Base-by-base conservation (phyloP, 2,888 invertebrate genomes). In the Drosophila mercatorum region DNA sequence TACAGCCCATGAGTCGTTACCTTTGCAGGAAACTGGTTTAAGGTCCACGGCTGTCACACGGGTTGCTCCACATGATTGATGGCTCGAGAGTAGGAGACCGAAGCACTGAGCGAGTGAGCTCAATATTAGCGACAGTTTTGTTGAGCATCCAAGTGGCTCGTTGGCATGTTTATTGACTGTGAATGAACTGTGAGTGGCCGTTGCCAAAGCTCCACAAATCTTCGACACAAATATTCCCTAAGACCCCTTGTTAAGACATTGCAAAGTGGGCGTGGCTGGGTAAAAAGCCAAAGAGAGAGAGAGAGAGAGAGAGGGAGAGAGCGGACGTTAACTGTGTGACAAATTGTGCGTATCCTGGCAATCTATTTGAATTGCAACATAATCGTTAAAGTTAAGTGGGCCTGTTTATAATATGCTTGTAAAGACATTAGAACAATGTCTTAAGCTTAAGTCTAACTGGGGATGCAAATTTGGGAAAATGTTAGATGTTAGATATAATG, bases 1-100 rank as follows among this genome's bases (percentile, higher is more conserved):
- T 78, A 58, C 59, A 64, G 61, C 41, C 57, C 79, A 84, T 78
- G 78, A 84, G 66, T 68, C 59, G 74, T 71, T 81, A 89, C 90
- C 75, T 81, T 67, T 61, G 47, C 36, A 40, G 49, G 31, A 43
- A 62, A 56, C 28, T 64, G 74, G 38, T 52, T 69, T 49, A 55
- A 46, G 57, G 51, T 52, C 53, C 44, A n/a, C 22, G 22, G 22
- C 22, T 40, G 56, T 52, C 8, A 63, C 51, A 53, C 12, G 58
- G 49, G 10, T 8, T 14, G 44, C 22, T 17, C 22, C 17, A 44
- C 73, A 77, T 81, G 77, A 77, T 77, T 77, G 76, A 80, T 75
- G 49, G 51, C 47, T n/a, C 5, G 49, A 38, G n/a, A n/a, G 38
- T 12, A n/a, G 28, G 43, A 31, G 49, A 14, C 26, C 17, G 44